phyloP scores from a whole-genome alignment of 2,113 vertebrate genomes.

The Ageneiosus marmoratus region DNA sequence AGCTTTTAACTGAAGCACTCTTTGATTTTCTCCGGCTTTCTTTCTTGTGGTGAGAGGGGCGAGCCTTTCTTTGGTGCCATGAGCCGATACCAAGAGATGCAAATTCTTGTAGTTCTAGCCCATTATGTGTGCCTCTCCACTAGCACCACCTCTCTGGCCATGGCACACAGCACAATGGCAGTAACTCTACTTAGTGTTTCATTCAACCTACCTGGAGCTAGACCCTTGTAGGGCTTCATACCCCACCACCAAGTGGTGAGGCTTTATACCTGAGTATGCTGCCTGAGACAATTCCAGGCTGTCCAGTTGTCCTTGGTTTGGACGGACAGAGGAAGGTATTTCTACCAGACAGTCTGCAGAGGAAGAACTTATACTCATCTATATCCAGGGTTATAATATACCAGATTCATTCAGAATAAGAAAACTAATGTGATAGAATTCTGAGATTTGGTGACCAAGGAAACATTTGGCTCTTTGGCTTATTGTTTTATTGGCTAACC shows the following conservation, averaged over 20 bases:
- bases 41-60: constrained; percentile 73
- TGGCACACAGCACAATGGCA: constrained; percentile 5
- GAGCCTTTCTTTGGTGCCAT: constrained; percentile 60
- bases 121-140: constrained; percentile 35
- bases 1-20: constrained; percentile 74
- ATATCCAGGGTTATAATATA: not conserved
- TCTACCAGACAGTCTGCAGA: constrained; percentile 20
- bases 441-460: not conserved
- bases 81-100: constrained; percentile 42
- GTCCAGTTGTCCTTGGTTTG: constrained; percentile 17
- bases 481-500: not conserved
- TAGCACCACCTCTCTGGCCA: constrained; percentile 32
- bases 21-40: constrained; percentile 75
- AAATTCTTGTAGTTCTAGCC: constrained; percentile 61
- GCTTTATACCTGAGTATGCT: constrained; percentile 16
- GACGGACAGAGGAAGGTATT: constrained; percentile 1
- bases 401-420: not conserved
- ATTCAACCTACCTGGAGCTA: constrained; percentile 12
- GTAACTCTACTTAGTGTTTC: not conserved
- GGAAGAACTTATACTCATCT: not conserved
- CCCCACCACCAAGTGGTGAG: not conserved
- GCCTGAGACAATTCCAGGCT: not conserved
- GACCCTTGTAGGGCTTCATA: constrained; percentile 16
- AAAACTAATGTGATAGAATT: too few species aligned
- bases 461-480: not conserved